phyloP scores from a whole-genome alignment of 2,797 vertebrate genomes.

The Enteromius afrohamiltoni region DNA sequence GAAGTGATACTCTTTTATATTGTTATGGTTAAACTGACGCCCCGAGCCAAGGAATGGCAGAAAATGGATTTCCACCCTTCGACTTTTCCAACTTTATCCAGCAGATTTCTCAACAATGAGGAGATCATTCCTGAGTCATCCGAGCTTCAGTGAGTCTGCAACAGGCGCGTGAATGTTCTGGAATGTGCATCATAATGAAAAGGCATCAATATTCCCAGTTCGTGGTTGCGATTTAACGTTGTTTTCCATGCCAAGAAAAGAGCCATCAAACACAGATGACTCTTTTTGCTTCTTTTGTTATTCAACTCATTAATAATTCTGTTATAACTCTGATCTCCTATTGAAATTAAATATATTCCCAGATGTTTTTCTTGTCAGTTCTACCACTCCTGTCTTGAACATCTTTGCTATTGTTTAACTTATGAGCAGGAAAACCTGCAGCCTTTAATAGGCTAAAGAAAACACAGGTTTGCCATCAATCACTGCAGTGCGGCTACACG shows the following conservation, averaged over 20 bases:
- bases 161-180: conserved; percentile 48
- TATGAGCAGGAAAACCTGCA: conserved; percentile 52
- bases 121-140: conserved; percentile 51
- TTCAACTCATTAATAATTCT: conserved; percentile 54
- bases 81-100: conserved; percentile 49
- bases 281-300: conserved; percentile 48
- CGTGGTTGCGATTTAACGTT: conserved; percentile 3
- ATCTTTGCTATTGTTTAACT: conserved; percentile 48
- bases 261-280: conserved; percentile 48
- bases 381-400: conserved; percentile 52
- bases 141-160: conserved; percentile 35
- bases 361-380: conserved; percentile 51
- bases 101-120: conserved; percentile 38
- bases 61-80: conserved; percentile 70
- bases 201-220: conserved; percentile 51
- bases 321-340: conserved; percentile 43
- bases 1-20: conserved; percentile 70
- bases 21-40: conserved; percentile 67
- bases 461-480: conserved; percentile 68
- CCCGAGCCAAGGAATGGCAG: conserved; percentile 65
- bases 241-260: conserved; percentile 49
- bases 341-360: conserved; percentile 54
- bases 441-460: conserved; percentile 62
- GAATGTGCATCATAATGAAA: conserved; percentile 58
- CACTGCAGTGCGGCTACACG: conserved; percentile 67